Evolutionary conservation across 2,888 invertebrate species (phyloP).

Genomic region (Caenorhabditis doughertyi): DNA sequence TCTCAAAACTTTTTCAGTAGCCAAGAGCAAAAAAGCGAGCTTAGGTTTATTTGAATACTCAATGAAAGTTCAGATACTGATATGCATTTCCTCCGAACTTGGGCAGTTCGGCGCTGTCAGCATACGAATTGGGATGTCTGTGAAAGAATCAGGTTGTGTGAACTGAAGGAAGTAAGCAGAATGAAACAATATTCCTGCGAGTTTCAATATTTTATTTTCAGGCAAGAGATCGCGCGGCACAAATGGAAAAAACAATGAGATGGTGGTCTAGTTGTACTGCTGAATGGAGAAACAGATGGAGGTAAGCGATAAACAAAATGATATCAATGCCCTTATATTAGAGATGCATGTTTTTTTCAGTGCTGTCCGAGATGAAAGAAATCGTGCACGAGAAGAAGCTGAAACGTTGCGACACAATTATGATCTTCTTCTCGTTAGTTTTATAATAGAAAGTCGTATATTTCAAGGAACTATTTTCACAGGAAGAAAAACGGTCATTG

Average conservation of each 20-base stretch:
- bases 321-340: background rate
- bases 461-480: background rate
- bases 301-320: conserved; percentile 85
- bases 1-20: no score
- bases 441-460: no score
- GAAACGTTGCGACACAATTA: conserved; percentile 61
- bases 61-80: conserved; percentile 52
- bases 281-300: conserved; percentile 96
- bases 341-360: conserved; percentile 38
- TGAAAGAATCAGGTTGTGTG: conserved; percentile 88
- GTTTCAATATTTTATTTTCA: conserved; percentile 21
- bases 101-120: conserved; percentile 73
- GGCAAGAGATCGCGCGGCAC: conserved; percentile 93
- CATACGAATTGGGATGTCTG: conserved; percentile 83
- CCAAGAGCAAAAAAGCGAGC: no score
- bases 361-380: conserved; percentile 89
- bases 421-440: conserved; percentile 46
- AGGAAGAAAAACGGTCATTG: conserved; percentile 52
- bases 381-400: conserved; percentile 92
- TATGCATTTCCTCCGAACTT: conserved; percentile 66
- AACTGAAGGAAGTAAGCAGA: conserved; percentile 89
- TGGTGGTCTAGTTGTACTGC: conserved; percentile 99
- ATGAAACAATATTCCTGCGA: background rate
- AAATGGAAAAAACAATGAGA: conserved; percentile 99
- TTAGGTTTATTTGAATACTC: background rate